Base-by-base conservation (phyloP, 2,113 vertebrate species). In the Cervus canadensis region DNA sequence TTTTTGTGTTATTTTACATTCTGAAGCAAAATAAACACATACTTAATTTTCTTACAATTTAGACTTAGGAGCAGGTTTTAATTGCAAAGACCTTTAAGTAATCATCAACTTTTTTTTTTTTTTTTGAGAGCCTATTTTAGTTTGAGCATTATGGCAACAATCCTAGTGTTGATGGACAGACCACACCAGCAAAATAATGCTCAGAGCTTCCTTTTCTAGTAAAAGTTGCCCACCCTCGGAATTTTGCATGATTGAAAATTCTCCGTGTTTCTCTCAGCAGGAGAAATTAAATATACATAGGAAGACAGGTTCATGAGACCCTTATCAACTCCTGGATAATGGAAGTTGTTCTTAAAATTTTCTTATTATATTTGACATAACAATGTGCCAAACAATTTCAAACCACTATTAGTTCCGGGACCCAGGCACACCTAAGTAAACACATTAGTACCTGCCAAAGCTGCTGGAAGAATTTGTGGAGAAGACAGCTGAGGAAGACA, bases 401-500 rank as follows among this genome's bases (percentile, higher is more conserved):
- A 99, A 98, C 97, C 98, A n/a, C 91, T 98, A 54, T 96, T 97
- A 90, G 96, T 96, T 98, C 98, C 99, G 99, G 98, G 99, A 99
- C 99, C 98, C 0, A 54, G 9, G 98, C 97, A 98, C 99, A 99
- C 99, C 99, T 99, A 99, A 99, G 99, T 99, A 99, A 99, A 99
- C 99, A 99, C 97, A 98, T 98, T 98, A 98, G 98, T 99, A 99
- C 98, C 99, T 98, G 98, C 98, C 98, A 98, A 98, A 98, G 98
- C 98, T 97, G 98, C 97, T 59, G 97, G 91, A 97, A 87, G 98
- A 99, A 98, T 99, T 98, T 99, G 98, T 98, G 88, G 87, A 95
- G 97, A 98, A 97, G 98, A 99, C 99, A 99, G 99, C 99, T 99
- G 99, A 99, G 98, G 99, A 99, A 99, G 99, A 99, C 99, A 99